Conservation (phyloP, 1,140 invertebrate genomes). For the Drosophila dunni region DNA sequence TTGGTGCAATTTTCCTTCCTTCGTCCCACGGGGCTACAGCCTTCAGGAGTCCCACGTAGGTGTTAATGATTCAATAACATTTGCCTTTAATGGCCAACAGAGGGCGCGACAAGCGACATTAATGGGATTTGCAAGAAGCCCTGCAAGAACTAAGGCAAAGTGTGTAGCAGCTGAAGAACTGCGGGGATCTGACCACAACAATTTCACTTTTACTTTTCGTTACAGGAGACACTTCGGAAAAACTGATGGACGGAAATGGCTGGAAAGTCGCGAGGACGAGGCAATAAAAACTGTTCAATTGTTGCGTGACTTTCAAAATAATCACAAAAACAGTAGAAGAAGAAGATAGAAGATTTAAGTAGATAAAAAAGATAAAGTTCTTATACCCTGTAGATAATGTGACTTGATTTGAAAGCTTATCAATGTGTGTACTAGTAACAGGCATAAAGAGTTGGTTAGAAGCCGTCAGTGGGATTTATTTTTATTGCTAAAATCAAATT, state of each 20-base stretch:
- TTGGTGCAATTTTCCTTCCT: slow-evolving; percentile 7
- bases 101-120: slow-evolving; percentile 68
- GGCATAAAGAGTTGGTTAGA: too few relatives aligned
- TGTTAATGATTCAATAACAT: slow-evolving; percentile 84
- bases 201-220: slow-evolving; percentile 50
- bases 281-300: slow-evolving; percentile 55
- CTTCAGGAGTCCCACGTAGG: slow-evolving; percentile 34
- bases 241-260: slow-evolving; percentile 29
- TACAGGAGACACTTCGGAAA: slow-evolving; percentile 4
- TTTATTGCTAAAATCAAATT: too few relatives aligned
- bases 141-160: background rate
- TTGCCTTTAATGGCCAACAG: slow-evolving; percentile 67
- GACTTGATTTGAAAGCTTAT: too few relatives aligned
- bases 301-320: slow-evolving; percentile 76
- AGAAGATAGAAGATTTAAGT: background rate
- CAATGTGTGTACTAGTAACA: too few relatives aligned
- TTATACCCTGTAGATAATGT: background rate
- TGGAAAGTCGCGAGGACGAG: background rate
- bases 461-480: too few relatives aligned
- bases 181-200: slow-evolving; percentile 33
- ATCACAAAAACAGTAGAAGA: background rate
- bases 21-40: too few relatives aligned
- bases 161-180: background rate
- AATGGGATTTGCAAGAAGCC: slow-evolving; percentile 56
- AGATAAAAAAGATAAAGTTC: background rate